Conservation (phyloP, 1,140 invertebrate species). For the Asbolus verrucosus region DNA sequence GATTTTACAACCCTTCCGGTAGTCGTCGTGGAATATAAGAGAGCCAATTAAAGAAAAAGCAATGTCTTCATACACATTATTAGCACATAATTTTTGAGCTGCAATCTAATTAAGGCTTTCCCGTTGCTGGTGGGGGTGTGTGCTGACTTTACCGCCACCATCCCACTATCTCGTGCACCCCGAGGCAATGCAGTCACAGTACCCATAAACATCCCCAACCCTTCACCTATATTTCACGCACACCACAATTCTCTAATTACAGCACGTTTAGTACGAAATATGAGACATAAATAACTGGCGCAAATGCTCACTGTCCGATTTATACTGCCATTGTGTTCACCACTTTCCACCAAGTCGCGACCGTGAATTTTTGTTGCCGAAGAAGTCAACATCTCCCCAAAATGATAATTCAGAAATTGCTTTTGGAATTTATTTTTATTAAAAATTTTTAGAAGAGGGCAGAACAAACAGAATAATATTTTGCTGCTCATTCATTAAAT, state of each 20-base stretch:
- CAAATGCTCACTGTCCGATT: conserved; percentile 64
- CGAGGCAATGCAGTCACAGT: conserved; percentile 51
- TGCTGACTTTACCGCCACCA: neutral
- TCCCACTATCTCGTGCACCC: conserved; percentile 32
- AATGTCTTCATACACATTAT: conserved; percentile 39
- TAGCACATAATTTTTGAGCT: conserved; percentile 39
- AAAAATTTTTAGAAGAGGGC: conserved; percentile 13
- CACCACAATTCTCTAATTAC: conserved; percentile 66
- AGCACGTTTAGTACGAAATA: conserved; percentile 64
- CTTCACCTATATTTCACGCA: conserved; percentile 64
- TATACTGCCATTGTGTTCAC: conserved; percentile 50
- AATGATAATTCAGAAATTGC: neutral
- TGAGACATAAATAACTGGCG: conserved; percentile 64
- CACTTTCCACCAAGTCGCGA: neutral
- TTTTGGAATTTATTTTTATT: conserved; percentile 33
- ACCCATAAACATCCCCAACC: conserved; percentile 59
- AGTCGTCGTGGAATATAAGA: conserved; percentile 30
- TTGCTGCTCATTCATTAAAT: conserved; percentile 28
- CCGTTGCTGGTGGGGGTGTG: conserved; percentile 14
- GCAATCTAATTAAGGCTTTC: conserved; percentile 37
- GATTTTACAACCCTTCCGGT: conserved; percentile 37
- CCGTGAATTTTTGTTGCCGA: conserved; percentile 24
- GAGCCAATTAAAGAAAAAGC: conserved; percentile 39
- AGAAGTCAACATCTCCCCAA: neutral
- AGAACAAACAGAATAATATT: conserved; percentile 37